Evolutionary conservation across 2,113 vertebrate species (phyloP), one percentile per base, ranked within the genome.

Genomic region (Apteryx mantelli): DNA sequence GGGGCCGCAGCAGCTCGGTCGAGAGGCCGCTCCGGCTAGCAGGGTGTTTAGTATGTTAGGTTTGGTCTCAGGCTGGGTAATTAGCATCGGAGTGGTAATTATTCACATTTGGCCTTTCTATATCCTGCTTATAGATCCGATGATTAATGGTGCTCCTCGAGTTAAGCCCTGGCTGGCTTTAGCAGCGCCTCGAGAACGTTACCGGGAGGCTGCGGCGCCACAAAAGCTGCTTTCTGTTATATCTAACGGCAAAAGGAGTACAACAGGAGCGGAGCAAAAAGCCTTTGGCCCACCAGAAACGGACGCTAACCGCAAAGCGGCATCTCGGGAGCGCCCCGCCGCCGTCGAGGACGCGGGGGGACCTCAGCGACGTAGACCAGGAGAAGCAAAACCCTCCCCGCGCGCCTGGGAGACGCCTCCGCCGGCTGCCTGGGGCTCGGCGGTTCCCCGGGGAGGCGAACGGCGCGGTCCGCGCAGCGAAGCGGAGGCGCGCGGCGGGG

Each of bases 31-130:
- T 66, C 60, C 80, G 1, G 0, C 61, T 74, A 58, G 34, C 0
- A 0, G 13, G 1, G 19, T 44, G n/a, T 52, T 92, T 78, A 66
- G 83, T n/a, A 11, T 16, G 24, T 60, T 73, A 25, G 74, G 77
- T 32, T 96, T 92, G 94, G 88, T 73, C 80, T 75, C 75, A 61
- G 78, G 52, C 55, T 64, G 74, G 52, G 56, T 93, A 96, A 96
- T 97, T 94, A 94, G 95, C 91, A 89, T 80, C 74, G 40, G 56
- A 93, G 83, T 34, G 1, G 42, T 93, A 93, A 96, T 95, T 92
- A 95, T 91, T 92, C 95, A 92, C 92, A 91, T 68, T 91, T 94
- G 91, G 91, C 88, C 88, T 93, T 92, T 91, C 83, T 89, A 36
- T 78, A 79, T 30, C 92, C 88, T 85, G 52, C 86, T 85, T 65